Evolutionary conservation across 2,113 vertebrate species (phyloP), one percentile per base, ranked within the genome.

Genomic region (Ovis canadensis): DNA sequence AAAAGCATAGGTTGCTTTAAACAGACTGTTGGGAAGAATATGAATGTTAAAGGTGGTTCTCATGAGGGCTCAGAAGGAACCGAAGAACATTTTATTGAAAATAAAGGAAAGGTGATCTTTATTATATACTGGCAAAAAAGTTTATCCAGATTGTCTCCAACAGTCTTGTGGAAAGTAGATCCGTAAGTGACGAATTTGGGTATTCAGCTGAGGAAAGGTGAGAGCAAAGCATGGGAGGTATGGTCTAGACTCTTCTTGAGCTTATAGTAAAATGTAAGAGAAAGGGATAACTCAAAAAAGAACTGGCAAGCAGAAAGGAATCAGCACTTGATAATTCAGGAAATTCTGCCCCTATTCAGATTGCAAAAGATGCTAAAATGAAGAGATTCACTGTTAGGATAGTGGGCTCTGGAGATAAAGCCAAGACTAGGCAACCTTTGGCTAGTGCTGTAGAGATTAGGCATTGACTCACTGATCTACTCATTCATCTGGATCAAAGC

Each of bases 221-320:
- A 21, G 88, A 62, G 25, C 27, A 40, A 81, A 92, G 45, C 55
- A 27, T 27, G 88, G 13, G 21, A 62, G 12, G 67, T 71, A 82
- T 77, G 55, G 40, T 9, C 1, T 92, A 77, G 31, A 84, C 60
- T 92, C 57, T 78, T 92, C 43, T 84, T 78, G 43, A 25, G n/a
- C 43, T 81, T 80, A 84, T 15, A 89, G 31, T 88, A 95, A 95
- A 95, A 82, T 86, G 84, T 5, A 40, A 91, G 29, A 92, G 36
- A 85, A 93, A 89, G 33, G 84, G 71, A 89, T 8, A 96, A 94
- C 93, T 31, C 19, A 95, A 29, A 59, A 91, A 96, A 50, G 88
- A 90, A 40, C n/a, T 85, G 15, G 57, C 77, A 94, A 81, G 36
- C 21, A 57, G 54, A 86, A 95, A 91, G 19, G 52, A 94, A 90